Conservation (phyloP, 1,140 invertebrate species). For the Drosophila santomea region DNA sequence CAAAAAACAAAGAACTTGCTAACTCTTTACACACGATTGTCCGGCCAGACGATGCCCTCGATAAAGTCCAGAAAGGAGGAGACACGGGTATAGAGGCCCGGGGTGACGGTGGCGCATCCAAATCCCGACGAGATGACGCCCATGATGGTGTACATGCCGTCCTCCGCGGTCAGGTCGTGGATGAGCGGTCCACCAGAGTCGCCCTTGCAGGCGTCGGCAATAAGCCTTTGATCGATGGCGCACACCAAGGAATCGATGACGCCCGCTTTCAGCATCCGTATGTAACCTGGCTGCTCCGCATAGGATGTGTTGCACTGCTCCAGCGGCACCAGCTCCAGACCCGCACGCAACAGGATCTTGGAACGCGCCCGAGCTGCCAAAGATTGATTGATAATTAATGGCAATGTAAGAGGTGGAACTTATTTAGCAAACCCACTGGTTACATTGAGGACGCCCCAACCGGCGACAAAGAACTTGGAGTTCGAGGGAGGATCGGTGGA, state of each 20-base stretch:
- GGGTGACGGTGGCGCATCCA: slow-evolving; percentile 87
- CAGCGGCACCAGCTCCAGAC: slow-evolving; percentile 52
- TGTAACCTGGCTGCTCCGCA: slow-evolving; percentile 22
- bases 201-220: slow-evolving; percentile 87
- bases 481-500: slow-evolving; percentile 41
- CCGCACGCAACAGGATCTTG: slow-evolving; percentile 64
- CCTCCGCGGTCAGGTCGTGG: slow-evolving; percentile 60
- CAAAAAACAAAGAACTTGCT: not conserved
- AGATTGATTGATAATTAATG: not conserved
- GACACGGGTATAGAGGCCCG: slow-evolving; percentile 89
- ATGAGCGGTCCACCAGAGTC: slow-evolving; percentile 90
- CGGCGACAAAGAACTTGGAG: slow-evolving; percentile 57
- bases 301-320: slow-evolving; percentile 45
- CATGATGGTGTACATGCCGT: slow-evolving; percentile 61
- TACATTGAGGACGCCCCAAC: slow-evolving; percentile 69
- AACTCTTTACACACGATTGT: slow-evolving; percentile 8
- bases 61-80: slow-evolving; percentile 88
- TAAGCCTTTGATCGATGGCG: slow-evolving; percentile 85
- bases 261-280: slow-evolving; percentile 33
- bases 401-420: not conserved
- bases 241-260: slow-evolving; percentile 85
- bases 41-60: slow-evolving; percentile 87
- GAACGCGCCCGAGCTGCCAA: slow-evolving; percentile 50
- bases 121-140: slow-evolving; percentile 89
- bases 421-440: slow-evolving; percentile 46